A percentile compares a stretch with the other conserved stretches of the same genome.
phyloP scores from a whole-genome alignment of 2,113 vertebrate species.

The Clarias batrachus region DNA sequence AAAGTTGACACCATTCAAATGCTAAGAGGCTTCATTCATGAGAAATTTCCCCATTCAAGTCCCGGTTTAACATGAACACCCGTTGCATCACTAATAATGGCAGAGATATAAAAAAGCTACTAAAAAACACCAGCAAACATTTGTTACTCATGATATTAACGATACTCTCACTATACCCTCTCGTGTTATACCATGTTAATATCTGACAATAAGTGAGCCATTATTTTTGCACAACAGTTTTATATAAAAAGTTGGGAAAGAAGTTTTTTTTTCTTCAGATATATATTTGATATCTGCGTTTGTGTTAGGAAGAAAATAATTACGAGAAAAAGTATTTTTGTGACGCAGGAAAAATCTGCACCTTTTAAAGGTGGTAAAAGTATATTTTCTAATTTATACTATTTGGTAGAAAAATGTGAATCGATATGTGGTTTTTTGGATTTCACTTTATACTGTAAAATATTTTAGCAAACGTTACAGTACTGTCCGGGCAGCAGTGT shows the following conservation, averaged over 20 bases:
- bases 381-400: neutral
- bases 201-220: neutral
- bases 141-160: too few relatives aligned
- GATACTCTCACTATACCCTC: too few relatives aligned
- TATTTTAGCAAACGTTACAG: neutral
- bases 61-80: too few relatives aligned
- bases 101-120: too few relatives aligned
- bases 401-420: neutral
- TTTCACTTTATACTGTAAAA: too few relatives aligned
- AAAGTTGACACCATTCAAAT: too few relatives aligned
- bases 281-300: neutral
- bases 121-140: too few relatives aligned
- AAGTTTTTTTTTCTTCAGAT: neutral
- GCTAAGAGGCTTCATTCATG: too few relatives aligned
- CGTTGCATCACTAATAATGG: too few relatives aligned
- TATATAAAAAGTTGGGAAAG: neutral
- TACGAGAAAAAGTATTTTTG: too few relatives aligned
- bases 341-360: too few relatives aligned
- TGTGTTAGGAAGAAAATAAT: neutral
- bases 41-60: too few relatives aligned
- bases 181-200: neutral
- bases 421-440: neutral
- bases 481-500: neutral
- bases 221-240: neutral
- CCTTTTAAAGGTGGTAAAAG: neutral